These are phyloP conservation scores for Epinephelus fuscoguttatus DNA, from an alignment of 2,113 vertebrate genomes.

Conservation along the genomic window DNA sequence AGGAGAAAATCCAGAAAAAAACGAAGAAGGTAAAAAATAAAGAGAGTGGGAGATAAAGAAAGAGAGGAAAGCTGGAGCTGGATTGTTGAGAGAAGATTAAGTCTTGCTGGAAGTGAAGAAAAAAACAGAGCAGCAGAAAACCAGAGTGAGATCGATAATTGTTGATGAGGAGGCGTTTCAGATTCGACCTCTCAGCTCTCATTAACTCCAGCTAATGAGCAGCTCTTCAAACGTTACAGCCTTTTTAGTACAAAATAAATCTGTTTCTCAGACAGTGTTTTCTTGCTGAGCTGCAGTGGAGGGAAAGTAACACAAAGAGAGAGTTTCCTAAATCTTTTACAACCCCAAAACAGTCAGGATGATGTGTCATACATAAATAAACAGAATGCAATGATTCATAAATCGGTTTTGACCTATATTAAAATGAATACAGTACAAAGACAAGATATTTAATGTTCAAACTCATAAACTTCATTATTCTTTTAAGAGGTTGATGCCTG, in stretches of 20 bases:
- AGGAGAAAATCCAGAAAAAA: not conserved
- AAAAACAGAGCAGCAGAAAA: not conserved
- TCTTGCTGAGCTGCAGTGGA: not conserved
- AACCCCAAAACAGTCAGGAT: too few species aligned
- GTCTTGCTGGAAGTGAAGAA: not conserved
- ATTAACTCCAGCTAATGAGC: conserved; percentile 5
- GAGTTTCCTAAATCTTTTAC: not conserved
- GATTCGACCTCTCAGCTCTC: not conserved
- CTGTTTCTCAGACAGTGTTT: not conserved
- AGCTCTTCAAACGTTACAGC: too few species aligned
- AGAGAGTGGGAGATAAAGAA: not conserved
- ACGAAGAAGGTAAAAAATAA: not conserved
- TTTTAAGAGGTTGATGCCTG: too few species aligned
- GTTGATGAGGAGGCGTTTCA: not conserved
- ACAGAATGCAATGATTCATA: too few species aligned
- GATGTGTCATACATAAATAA: too few species aligned
- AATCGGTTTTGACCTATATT: too few species aligned
- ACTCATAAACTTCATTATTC: too few species aligned
- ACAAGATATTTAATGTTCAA: too few species aligned
- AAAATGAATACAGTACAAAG: too few species aligned
- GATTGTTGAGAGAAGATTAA: not conserved
- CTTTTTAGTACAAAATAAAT: too few species aligned
- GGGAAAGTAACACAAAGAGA: not conserved
- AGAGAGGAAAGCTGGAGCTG: not conserved
- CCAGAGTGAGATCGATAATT: not conserved